These are phyloP conservation scores for Gadus chalcogrammus DNA, from an alignment of 2,113 vertebrate genomes.

Conservation along the genomic window DNA sequence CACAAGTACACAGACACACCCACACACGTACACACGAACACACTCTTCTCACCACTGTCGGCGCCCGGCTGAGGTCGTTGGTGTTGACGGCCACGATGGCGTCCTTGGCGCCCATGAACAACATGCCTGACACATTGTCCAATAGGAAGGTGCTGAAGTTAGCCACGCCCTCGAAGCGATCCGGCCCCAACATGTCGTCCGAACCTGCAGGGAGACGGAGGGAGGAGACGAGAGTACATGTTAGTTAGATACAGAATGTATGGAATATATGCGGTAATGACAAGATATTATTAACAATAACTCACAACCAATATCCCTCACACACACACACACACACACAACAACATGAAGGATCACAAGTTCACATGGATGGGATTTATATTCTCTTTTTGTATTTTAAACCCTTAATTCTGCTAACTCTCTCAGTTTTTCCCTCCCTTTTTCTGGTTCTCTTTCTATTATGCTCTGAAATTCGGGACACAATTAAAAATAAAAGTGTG, in stretches of 20 bases:
- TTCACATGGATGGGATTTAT: no score
- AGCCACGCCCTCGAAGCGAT: conserved; percentile 28
- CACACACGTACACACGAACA: not conserved
- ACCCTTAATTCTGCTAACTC: no score
- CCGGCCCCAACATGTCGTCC: conserved; percentile 39
- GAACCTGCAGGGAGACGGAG: not conserved
- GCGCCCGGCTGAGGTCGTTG: conserved; percentile 44
- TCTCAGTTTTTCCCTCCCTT: no score
- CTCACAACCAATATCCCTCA: not conserved
- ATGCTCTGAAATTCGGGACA: no score
- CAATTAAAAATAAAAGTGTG: no score
- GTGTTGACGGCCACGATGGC: conserved; percentile 76
- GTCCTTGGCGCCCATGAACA: conserved; percentile 79
- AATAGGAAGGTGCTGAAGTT: conserved; percentile 81
- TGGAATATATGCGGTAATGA: no score
- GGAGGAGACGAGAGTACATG: not conserved
- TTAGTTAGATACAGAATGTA: no score
- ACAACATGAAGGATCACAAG: no score
- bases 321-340: not conserved
- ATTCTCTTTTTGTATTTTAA: no score
- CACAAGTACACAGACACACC: no score
- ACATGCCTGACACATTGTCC: conserved; percentile 63
- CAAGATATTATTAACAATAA: not conserved
- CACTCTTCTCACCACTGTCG: conserved; percentile 46
- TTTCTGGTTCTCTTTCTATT: no score